Conservation (phyloP, 2,797 vertebrate species). For the Pantherophis vulpinus region DNA sequence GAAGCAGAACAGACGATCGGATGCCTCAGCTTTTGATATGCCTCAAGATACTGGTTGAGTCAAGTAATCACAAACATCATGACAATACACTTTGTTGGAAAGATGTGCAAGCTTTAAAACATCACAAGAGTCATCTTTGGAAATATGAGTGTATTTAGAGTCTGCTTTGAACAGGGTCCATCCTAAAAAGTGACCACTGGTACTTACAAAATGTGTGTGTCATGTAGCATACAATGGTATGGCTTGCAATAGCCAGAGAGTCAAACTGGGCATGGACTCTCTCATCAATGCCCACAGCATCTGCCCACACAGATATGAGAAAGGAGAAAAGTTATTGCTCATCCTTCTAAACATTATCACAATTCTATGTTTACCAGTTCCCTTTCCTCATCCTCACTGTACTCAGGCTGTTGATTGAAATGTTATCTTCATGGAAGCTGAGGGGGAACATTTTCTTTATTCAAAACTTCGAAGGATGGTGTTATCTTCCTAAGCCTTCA, state of each 20-base stretch:
- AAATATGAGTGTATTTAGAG: not conserved
- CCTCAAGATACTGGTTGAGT: not conserved
- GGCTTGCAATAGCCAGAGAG: not conserved
- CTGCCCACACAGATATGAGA: not conserved
- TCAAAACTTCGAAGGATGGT: not conserved
- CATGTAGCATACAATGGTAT: not conserved
- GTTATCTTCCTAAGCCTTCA: not conserved
- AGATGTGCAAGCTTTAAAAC: not conserved
- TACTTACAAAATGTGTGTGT: not conserved
- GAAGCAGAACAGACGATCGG: constrained; percentile 3
- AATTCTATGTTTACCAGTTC: not conserved
- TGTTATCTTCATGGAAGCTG: not conserved
- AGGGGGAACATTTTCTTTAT: not conserved
- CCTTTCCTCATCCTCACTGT: not conserved
- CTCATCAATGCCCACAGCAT: not conserved
- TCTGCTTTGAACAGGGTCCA: not conserved
- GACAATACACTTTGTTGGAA: not conserved
- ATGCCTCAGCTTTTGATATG: constrained; percentile 4
- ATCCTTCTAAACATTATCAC: not conserved
- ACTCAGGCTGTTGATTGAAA: not conserved
- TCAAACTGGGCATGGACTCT: not conserved
- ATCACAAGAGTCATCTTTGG: not conserved
- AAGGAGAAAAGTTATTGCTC: not conserved
- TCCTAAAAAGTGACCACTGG: not conserved
- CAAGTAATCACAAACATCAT: not conserved